Percentiles rank a stretch among this genome's conserved stretches.
phyloP scores from a whole-genome alignment of 2,113 vertebrate species.

The Crocuta crocuta region DNA sequence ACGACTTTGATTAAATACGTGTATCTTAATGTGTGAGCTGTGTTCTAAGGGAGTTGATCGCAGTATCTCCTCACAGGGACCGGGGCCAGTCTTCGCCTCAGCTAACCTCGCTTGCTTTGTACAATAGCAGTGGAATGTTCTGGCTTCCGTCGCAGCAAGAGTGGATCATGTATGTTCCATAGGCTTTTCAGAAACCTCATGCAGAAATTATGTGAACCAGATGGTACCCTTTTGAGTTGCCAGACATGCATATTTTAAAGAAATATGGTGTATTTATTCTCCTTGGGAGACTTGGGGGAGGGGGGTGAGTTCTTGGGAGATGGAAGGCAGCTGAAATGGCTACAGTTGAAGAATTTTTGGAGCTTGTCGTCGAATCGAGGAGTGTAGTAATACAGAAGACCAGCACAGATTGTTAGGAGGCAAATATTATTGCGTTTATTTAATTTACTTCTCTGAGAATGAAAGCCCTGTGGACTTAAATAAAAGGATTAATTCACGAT shows the following conservation, averaged over 20 bases:
- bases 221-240: constrained; percentile 61
- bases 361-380: background rate
- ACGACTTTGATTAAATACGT: background rate
- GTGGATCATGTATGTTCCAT: background rate
- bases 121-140: background rate
- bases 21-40: background rate
- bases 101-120: background rate
- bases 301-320: background rate
- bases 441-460: background rate
- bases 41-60: background rate
- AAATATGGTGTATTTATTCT: constrained; percentile 45
- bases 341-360: constrained; percentile 20
- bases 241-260: constrained; percentile 55
- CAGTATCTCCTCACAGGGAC: background rate
- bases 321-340: background rate
- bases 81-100: background rate
- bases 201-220: constrained; percentile 53
- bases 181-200: constrained; percentile 47
- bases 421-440: background rate
- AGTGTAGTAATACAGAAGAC: background rate
- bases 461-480: background rate
- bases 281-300: background rate
- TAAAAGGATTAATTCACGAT: background rate
- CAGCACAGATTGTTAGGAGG: background rate
- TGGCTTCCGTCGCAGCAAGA: background rate